Conservation (phyloP, 2,113 vertebrate species). For the Syngnathus typhle region DNA sequence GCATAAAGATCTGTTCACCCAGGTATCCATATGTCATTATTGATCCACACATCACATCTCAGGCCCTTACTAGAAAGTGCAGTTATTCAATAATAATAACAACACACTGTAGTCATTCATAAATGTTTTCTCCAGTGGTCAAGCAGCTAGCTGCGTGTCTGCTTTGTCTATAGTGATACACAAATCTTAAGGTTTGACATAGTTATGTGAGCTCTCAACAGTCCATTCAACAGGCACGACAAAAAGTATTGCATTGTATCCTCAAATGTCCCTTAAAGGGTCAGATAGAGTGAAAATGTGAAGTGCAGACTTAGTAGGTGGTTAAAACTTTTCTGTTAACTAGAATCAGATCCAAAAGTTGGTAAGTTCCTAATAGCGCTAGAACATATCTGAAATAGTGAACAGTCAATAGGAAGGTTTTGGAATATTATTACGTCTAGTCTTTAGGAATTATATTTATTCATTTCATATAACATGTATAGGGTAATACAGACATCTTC, state of each 20-base stretch:
- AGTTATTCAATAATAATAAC: constrained; percentile 1
- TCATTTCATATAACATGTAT: too few species aligned
- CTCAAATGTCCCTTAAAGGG: constrained; percentile 25
- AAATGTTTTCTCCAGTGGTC: constrained; percentile 8
- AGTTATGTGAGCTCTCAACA: neutral
- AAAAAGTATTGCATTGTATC: constrained; percentile 11
- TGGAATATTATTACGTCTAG: too few species aligned
- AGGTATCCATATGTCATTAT: constrained; percentile 2
- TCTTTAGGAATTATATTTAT: too few species aligned
- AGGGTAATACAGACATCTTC: too few species aligned
- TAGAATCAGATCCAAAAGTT: neutral
- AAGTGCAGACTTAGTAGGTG: neutral
- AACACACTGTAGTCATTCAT: neutral
- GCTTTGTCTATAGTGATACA: constrained; percentile 22
- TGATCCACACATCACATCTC: neutral
- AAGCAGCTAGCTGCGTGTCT: constrained; percentile 2
- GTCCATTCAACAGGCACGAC: neutral
- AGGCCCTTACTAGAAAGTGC: neutral
- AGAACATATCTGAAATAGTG: too few species aligned
- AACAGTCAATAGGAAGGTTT: too few species aligned
- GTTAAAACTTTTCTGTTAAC: constrained; percentile 10
- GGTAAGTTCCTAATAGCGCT: too few species aligned
- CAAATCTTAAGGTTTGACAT: constrained; percentile 18
- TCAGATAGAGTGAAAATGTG: constrained; percentile 23
- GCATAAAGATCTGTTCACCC: neutral